Conservation (phyloP, 1,140 invertebrate species). For the Monochamus saltuarius region DNA sequence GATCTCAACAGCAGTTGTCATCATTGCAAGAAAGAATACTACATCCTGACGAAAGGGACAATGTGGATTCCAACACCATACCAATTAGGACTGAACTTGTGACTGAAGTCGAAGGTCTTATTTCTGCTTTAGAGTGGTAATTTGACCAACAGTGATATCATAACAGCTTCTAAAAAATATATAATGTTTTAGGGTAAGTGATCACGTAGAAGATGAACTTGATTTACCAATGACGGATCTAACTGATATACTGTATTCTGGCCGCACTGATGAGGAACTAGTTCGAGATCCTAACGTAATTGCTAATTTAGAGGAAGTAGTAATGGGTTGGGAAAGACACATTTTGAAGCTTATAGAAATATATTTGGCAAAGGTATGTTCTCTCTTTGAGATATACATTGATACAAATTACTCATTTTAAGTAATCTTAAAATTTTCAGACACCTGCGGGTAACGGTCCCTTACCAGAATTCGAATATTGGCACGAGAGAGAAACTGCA, state of each 20-base stretch:
- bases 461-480: conserved; percentile 79
- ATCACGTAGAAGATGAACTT: conserved; percentile 67
- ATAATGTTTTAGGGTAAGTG: conserved; percentile 58
- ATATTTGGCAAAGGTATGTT: conserved; percentile 59
- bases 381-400: too few species aligned
- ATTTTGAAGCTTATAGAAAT: conserved; percentile 59
- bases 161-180: background rate
- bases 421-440: conserved; percentile 37
- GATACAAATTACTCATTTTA: conserved; percentile 17
- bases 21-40: too few species aligned
- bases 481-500: conserved; percentile 74
- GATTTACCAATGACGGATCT: conserved; percentile 58
- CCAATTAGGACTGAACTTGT: too few species aligned
- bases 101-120: too few species aligned
- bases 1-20: too few species aligned
- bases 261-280: conserved; percentile 53
- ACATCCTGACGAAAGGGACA: too few species aligned
- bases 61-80: too few species aligned
- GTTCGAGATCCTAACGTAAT: conserved; percentile 56
- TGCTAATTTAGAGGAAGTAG: conserved; percentile 62
- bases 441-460: conserved; percentile 69
- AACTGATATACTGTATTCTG: conserved; percentile 56
- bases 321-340: conserved; percentile 65
- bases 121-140: too few species aligned
- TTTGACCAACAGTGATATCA: too few species aligned